Evolutionary conservation across 2,113 vertebrate species (phyloP).

Genomic region (Chaetodon auriga): DNA sequence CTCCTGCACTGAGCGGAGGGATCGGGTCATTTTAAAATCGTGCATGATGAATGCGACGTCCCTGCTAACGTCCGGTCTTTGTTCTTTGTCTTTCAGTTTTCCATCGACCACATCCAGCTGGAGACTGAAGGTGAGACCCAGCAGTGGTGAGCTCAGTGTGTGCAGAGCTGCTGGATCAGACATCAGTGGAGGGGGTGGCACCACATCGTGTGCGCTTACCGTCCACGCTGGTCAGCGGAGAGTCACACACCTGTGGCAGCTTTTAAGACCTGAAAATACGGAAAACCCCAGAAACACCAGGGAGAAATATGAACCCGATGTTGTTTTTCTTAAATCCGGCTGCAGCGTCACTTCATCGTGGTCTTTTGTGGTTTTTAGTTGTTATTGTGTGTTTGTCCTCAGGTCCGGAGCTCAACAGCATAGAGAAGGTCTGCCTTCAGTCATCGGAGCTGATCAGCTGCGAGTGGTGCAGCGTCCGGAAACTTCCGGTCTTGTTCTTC

Average conservation of each 20-base stretch:
- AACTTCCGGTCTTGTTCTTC: slow-evolving; percentile 94
- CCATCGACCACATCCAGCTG: slow-evolving; percentile 92
- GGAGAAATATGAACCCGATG: too few species aligned
- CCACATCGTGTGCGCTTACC: too few species aligned
- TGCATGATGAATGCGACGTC: not conserved
- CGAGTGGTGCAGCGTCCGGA: slow-evolving; percentile 95
- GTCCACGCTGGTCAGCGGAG: not conserved
- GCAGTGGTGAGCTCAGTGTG: not conserved
- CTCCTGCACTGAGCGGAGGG: too few species aligned
- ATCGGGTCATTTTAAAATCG: too few species aligned
- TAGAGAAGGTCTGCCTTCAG: slow-evolving; percentile 87
- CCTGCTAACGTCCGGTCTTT: not conserved
- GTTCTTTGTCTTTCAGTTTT: slow-evolving; percentile 86
- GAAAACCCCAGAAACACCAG: too few species aligned
- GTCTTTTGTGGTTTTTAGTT: not conserved
- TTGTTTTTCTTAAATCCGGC: not conserved
- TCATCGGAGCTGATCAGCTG: slow-evolving; percentile 93
- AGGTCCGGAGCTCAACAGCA: slow-evolving; percentile 67
- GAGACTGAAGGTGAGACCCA: slow-evolving; percentile 88
- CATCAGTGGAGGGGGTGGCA: not conserved
- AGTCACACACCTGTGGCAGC: not conserved
- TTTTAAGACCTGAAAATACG: too few species aligned
- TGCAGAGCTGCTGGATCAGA: not conserved
- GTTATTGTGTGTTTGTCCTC: not conserved
- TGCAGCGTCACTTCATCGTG: not conserved